Evolutionary conservation across 2,888 invertebrate species (phyloP), one percentile per base, ranked within the genome.

Genomic region (Terebella lapidaria): DNA sequence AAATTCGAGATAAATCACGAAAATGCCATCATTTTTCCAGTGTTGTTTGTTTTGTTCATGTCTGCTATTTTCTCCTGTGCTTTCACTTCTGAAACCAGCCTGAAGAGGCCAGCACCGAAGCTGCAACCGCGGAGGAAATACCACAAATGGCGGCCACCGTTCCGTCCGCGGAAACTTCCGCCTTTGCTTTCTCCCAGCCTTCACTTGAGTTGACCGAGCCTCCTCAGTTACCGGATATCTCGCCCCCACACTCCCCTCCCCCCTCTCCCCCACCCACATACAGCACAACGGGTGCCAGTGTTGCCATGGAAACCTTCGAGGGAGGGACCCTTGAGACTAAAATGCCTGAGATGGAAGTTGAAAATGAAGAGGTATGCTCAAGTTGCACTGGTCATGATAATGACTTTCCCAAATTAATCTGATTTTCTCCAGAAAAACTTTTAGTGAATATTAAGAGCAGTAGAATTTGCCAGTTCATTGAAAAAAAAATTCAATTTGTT

Each of bases 181-280:
- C 42, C n/a, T 35, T 35, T 10, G 10, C 42, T 22, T 5, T 24
- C 15, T 10, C 22, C 5, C 10, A 49, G 22, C 49, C 49, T 22
- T 24, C 49, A 5, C 49, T 24, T 22, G 18, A 49, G 24, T 5
- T 49, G 27, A 26, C 59, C 2, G 54, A 58, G n/a, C 49, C 49
- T 10, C 49, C 49, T 22, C 18, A 49, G 24, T 5, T 49, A 10
- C 53, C 59, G 1, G 54, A 58, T 35, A 42, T 58, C 25, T 58
- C 63, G 25, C 63, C 61, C 4, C 62, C 64, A 26, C 58, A 53
- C 42, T 56, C 62, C 1, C 64, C 57, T 20, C 62, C 62, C 20
- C 62, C 64, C n/a, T 27, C 64, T 10, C 61, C 62, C 15, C 64
- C 64, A 10, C 52, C 24, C 25, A 53, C n/a, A n/a, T n/a, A n/a